These are phyloP conservation scores for Arenaria interpres DNA, from an alignment of 2,113 vertebrate genomes.

Conservation along the genomic window DNA sequence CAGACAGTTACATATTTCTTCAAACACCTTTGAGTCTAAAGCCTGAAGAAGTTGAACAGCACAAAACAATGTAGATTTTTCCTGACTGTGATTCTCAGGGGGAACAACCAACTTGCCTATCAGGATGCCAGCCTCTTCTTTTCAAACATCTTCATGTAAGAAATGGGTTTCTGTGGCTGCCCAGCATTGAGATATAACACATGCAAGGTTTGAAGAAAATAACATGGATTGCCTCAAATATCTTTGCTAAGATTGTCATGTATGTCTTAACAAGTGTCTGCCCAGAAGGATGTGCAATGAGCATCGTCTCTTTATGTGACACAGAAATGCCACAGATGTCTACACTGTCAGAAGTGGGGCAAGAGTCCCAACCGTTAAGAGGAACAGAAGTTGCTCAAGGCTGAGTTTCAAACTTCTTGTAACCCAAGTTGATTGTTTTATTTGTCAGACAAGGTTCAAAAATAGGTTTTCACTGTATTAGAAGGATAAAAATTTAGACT, in stretches of 20 bases:
- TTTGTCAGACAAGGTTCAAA: neutral
- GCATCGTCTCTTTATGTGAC: neutral
- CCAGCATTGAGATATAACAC: neutral
- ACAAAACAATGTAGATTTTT: neutral
- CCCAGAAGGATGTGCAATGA: neutral
- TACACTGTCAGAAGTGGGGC: rapidly evolving
- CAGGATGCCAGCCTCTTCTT: neutral
- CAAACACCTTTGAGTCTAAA: neutral
- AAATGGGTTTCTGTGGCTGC: neutral
- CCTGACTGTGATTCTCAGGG: neutral
- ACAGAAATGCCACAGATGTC: neutral
- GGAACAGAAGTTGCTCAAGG: neutral
- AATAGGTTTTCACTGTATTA: neutral
- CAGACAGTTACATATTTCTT: neutral
- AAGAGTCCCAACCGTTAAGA: neutral
- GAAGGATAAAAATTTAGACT: neutral
- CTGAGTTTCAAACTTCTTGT: neutral
- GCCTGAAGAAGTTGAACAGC: neutral
- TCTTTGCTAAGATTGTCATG: neutral
- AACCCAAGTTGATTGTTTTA: neutral
- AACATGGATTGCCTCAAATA: neutral
- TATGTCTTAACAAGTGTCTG: neutral
- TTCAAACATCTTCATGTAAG: neutral
- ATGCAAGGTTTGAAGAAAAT: neutral
- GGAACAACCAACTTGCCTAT: neutral